Evolutionary conservation across 2,113 vertebrate genomes (phyloP), one percentile per base, ranked within the genome.

Genomic region (Crotalus horridus): DNA sequence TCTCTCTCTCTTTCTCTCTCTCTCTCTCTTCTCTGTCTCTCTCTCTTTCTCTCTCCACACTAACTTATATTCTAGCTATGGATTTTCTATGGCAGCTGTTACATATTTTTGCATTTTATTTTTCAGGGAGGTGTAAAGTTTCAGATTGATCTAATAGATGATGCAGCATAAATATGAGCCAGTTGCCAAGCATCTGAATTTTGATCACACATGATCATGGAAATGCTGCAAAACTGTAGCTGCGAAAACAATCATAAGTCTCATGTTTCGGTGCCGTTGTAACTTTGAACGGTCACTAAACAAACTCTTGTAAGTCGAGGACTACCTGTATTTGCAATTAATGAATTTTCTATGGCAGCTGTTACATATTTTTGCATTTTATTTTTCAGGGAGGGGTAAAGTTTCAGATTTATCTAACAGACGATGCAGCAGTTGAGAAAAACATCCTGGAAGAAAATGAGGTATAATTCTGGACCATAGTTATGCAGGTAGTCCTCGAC

Each of bases 81-180:
- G 12, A 21, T 39, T 33, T 88, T 56, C 51, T n/a, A 23, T 33
- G n/a, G n/a, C 53, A 88, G 85, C 48, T 1, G 12, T 69, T 24
- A 89, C 43, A 56, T 89, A 21, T 10, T 12, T 91, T 24, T 93
- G 11, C 55, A 43, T 89, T 93, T 92, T 91, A 90, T 91, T 96
- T 94, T 93, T 69, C 96, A 99, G 99, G 98, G 97, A 94, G 98
- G 98, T 93, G 93, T 99, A 94, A 99, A 97, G 96, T 99, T 99
- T 97, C 98, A 99, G 97, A 98, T 99, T 93, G 96, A 97, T 90
- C 96, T 99, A 64, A 96, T 98, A 43, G 64, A 48, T 33, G 95
- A 93, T 89, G 11, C 94, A 93, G 91, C 92, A 92, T 46, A 46
- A 46, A 5, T 46, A 46, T 46, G 46, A 46, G 4, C 46, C 46